Percentiles rank a stretch among this genome's conserved stretches.
phyloP scores from a whole-genome alignment of 2,797 vertebrate species.

The Lepilemur ruficaudatus region DNA sequence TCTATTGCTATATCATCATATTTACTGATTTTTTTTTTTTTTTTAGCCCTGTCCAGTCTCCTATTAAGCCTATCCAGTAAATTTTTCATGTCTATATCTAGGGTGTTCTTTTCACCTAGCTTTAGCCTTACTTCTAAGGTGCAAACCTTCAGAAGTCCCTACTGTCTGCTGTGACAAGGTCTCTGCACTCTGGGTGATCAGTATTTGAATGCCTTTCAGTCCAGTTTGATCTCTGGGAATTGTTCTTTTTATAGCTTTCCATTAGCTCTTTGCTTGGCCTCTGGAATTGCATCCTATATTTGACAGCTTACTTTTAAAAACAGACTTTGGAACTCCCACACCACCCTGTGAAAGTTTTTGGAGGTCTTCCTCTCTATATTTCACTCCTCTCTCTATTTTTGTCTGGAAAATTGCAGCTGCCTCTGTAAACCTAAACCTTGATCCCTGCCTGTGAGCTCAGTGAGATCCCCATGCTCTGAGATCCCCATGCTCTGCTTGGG shows the following conservation, averaged over 20 bases:
- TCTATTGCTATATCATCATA: neutral
- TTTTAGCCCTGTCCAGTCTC: neutral
- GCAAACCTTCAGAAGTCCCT: neutral
- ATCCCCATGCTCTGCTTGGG: fast-evolving
- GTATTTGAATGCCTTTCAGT: neutral
- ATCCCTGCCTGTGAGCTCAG: neutral
- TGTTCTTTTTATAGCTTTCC: neutral
- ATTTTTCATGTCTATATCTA: neutral
- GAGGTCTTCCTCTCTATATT: neutral
- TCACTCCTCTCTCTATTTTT: neutral
- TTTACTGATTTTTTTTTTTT: neutral
- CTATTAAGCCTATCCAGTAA: neutral
- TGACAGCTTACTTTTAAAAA: neutral
- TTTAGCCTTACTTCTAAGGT: neutral
- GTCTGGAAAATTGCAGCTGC: neutral
- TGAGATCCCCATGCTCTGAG: neutral
- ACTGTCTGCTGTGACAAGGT: neutral
- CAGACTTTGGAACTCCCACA: neutral
- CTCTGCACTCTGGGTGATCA: neutral
- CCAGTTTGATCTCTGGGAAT: neutral
- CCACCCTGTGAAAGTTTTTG: neutral
- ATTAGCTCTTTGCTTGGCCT: neutral
- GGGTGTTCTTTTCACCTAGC: neutral
- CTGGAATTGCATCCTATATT: neutral
- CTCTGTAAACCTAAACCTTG: neutral